phyloP scores from a whole-genome alignment of 2,113 vertebrate species.

The Bolborhynchus lineola region DNA sequence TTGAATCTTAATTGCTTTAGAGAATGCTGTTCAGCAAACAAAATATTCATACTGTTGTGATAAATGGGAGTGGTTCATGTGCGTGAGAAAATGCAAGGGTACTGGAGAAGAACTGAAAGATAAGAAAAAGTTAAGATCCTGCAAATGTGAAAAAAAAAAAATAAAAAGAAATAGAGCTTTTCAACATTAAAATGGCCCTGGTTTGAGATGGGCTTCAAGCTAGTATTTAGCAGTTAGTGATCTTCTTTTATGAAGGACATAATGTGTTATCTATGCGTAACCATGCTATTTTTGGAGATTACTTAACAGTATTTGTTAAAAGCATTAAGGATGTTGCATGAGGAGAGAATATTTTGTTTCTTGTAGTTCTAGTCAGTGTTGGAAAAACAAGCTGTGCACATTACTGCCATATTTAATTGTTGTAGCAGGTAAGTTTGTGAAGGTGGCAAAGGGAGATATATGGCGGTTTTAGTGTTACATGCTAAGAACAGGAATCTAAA shows the following conservation, averaged over 20 bases:
- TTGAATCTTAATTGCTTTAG: not conserved
- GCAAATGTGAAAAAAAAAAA: not conserved
- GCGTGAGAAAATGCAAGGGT: not conserved
- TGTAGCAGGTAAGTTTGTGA: conserved; percentile 8
- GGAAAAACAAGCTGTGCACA: not conserved
- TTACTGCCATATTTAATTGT: not conserved
- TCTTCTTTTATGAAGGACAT: not conserved
- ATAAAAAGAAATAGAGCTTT: accelerated
- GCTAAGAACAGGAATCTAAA: not conserved
- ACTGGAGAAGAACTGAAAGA: not conserved
- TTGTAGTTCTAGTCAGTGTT: not conserved
- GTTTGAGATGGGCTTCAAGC: not conserved
- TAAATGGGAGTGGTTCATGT: not conserved
- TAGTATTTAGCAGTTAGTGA: not conserved
- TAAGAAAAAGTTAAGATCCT: not conserved
- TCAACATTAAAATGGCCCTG: not conserved
- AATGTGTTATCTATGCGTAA: not conserved
- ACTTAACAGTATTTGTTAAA: not conserved
- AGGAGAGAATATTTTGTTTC: not conserved
- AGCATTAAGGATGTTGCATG: not conserved
- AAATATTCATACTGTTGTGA: not conserved
- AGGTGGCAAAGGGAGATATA: not conserved
- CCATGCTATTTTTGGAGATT: not conserved
- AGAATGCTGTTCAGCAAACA: not conserved
- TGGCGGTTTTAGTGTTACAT: not conserved